Conservation (phyloP, 2,888 invertebrate species). For the Papilio protenor region DNA sequence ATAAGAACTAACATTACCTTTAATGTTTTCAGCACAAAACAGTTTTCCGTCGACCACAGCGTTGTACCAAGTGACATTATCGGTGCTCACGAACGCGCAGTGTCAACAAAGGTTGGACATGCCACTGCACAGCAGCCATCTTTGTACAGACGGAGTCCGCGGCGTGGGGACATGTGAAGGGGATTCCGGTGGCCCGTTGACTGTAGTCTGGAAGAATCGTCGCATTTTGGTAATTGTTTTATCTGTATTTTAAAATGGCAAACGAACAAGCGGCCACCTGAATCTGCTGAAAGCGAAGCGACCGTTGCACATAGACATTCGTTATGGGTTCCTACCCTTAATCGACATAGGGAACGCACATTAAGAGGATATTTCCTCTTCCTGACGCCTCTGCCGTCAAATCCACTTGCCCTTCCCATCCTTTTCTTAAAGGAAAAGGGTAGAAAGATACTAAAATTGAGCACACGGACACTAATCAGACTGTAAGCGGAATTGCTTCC, state of each 20-base stretch:
- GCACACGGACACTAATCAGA: no score
- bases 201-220: constrained; percentile 56
- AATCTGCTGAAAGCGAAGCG: no score
- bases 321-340: no score
- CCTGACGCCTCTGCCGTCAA: no score
- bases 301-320: no score
- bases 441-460: no score
- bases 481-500: no score
- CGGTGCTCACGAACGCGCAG: constrained; percentile 66
- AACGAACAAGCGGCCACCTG: no score
- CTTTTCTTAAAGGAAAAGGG: no score
- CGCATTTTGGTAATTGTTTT: constrained; percentile 60
- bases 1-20: not conserved
- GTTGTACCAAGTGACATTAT: constrained; percentile 58
- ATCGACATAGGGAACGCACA: no score
- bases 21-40: constrained; percentile 58
- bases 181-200: constrained; percentile 73
- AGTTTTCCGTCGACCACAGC: constrained; percentile 58
- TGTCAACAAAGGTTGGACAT: constrained; percentile 74
- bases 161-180: constrained; percentile 79
- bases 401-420: no score
- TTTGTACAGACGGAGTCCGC: constrained; percentile 74
- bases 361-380: no score
- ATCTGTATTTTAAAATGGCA: not conserved
- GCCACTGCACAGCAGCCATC: constrained; percentile 66